Conservation (phyloP, 1,140 invertebrate species). For the Mycetomoellerius zeteki region DNA sequence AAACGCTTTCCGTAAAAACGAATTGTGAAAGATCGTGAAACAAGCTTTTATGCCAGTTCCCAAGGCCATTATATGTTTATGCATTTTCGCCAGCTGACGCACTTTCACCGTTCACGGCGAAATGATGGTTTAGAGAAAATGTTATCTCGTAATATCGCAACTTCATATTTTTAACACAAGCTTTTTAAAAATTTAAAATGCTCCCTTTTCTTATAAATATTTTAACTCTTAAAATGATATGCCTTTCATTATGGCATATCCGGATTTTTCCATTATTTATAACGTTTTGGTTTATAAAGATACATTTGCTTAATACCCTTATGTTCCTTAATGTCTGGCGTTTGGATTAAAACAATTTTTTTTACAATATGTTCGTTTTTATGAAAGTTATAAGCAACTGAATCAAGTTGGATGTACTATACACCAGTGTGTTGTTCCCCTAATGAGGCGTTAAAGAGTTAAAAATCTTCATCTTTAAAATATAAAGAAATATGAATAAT, state of each 20-base stretch:
- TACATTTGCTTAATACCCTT: no score
- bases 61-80: slow-evolving; percentile 72
- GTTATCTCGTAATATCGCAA: background rate
- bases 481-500: background rate
- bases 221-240: background rate
- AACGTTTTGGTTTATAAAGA: no score
- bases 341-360: no score
- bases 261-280: no score
- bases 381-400: no score
- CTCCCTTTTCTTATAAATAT: background rate
- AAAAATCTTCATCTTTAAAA: background rate
- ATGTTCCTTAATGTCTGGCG: no score
- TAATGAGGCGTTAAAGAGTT: no score
- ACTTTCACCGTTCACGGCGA: slow-evolving; percentile 8
- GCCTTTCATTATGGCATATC: no score
- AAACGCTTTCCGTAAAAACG: slow-evolving; percentile 4
- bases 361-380: no score
- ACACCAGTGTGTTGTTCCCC: no score
- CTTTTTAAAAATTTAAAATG: background rate
- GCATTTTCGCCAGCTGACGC: slow-evolving; percentile 67
- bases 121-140: background rate
- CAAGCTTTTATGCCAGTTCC: slow-evolving; percentile 59
- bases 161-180: background rate
- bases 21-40: slow-evolving; percentile 54
- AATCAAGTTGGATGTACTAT: no score